Evolutionary conservation across 2,888 invertebrate genomes (phyloP), one percentile per base, ranked within the genome.

Genomic region (Sphaeridia pumilis): DNA sequence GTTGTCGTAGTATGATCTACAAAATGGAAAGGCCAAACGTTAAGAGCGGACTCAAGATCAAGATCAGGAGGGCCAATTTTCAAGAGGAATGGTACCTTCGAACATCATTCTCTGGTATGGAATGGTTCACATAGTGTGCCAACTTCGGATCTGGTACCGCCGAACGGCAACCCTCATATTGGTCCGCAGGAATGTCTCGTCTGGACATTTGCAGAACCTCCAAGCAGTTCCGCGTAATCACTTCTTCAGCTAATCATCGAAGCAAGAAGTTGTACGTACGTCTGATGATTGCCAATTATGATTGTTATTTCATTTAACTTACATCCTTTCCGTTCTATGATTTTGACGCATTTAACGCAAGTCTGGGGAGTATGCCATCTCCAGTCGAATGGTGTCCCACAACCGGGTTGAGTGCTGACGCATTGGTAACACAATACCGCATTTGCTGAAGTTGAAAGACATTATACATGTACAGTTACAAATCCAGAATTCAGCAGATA

Each of bases 271-370:
- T 10, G 42, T 31, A 20, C 44, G 20, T 25, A 28, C 49, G 26
- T 34, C n/a, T 10, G 20, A 2, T 26, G 22, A 20, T 38, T 52
- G 21, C 1, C 1, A 12, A 10, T 43, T n/a, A 45, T 2, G 22
- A 24, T 43, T 26, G 14, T 22, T 50, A 28, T 22, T 41, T 2
- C 41, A 3, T 41, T 41, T 20, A 21, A 26, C 45, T 69, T 72
- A 87, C 89, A 84, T 74, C 84, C 87, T 77, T 84, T 86, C 52
- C 77, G 75, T 70, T 92, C 90, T 54, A 84, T 82, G 12, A 92
- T 77, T 74, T 92, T 90, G 0, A 92, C 84, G 72, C 92, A 92
- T 66, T 86, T 83, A 69, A 92, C 86, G 67, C 92, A 92, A 3
- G 81, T 82, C 81, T 7, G 87, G 84, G 71, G 87, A 78, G 66